Evolutionary conservation across 2,113 vertebrate species (phyloP).

Genomic region (Synodontis membranacea): DNA sequence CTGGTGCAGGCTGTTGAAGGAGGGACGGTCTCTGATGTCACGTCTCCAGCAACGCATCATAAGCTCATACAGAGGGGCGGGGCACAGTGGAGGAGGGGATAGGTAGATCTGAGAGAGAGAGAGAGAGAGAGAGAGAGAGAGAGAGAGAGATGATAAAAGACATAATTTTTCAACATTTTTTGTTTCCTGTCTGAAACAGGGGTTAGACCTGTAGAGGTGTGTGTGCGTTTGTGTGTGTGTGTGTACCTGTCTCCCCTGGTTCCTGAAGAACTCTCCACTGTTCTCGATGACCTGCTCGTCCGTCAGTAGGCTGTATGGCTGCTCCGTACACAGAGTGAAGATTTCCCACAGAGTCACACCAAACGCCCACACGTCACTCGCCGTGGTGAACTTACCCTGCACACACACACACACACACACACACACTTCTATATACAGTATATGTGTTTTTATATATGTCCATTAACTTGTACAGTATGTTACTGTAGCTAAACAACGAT

Average conservation of each 20-base stretch:
- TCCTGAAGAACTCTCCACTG: conserved; percentile 86
- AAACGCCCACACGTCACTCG: conserved; percentile 84
- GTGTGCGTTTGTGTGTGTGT: background rate
- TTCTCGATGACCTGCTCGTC: conserved; percentile 87
- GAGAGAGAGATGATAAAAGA: background rate
- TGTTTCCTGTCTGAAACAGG: background rate
- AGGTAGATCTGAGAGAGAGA: conserved; percentile 73
- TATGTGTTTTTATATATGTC: background rate
- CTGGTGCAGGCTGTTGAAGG: conserved; percentile 77
- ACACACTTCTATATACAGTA: conserved; percentile 7
- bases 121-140: conserved; percentile 2
- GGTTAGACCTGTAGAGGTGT: background rate
- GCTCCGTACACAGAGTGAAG: conserved; percentile 84
- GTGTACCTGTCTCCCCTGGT: conserved; percentile 81
- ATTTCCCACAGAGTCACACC: conserved; percentile 85
- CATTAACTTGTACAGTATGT: background rate
- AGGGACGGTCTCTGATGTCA: conserved; percentile 76
- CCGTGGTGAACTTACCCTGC: conserved; percentile 85
- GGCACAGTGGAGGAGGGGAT: conserved; percentile 77
- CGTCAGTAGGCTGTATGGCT: conserved; percentile 81
- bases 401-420: conserved; percentile 17
- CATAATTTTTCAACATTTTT: background rate
- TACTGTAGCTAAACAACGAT: background rate
- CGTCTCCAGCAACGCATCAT: conserved; percentile 84
- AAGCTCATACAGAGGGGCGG: conserved; percentile 77